Base-by-base conservation (phyloP, 2,113 vertebrate species). In the Electrona antarctica region DNA sequence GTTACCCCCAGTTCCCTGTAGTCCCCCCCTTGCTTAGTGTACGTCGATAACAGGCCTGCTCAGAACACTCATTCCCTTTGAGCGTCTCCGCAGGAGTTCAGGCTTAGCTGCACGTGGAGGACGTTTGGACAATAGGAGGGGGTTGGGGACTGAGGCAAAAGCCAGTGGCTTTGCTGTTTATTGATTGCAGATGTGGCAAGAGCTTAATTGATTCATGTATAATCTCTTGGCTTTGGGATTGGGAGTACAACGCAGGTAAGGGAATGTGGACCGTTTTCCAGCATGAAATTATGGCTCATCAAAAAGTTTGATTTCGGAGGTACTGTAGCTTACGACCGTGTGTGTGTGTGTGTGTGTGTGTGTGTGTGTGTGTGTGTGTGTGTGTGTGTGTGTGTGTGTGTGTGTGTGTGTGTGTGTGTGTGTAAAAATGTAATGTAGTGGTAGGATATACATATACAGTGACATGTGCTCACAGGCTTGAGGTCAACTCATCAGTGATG, bases 201-300 rank as follows among this genome's bases (percentile, higher is more conserved):
- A 88, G 90, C 85, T 89, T 91, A 92, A 93, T 91, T 93, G 89
- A 93, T 93, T 91, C 85, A 81, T 21, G 45, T 41, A 78, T 90
- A 92, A 92, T 91, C 88, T 89, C 83, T 86, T 21, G 21, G 21
- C 21, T 21, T 21, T 56, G 69, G 83, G 82, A 85, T 71, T 82
- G 71, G 72, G 80, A 90, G 76, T 81, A 76, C 71, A 85, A 74
- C 51, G 59, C 46, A 15, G 75, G 63, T 41, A 41, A 41, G 33
- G 33, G 33, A 2, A 4, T 33, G 33, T 41, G 33, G 33, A 41
- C 33, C 33, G 5, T 41, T 41, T 41, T 41, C 33, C 33, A 41
- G 33, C 33, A 41, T 41, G 3, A 41, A 41, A 41, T 41, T 41
- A 41, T 21, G 21, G 21, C 21, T 41, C 33, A 41, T 41, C 33